Base-by-base conservation (phyloP, 2,797 vertebrate genomes). In the Chromobotia macracanthus region DNA sequence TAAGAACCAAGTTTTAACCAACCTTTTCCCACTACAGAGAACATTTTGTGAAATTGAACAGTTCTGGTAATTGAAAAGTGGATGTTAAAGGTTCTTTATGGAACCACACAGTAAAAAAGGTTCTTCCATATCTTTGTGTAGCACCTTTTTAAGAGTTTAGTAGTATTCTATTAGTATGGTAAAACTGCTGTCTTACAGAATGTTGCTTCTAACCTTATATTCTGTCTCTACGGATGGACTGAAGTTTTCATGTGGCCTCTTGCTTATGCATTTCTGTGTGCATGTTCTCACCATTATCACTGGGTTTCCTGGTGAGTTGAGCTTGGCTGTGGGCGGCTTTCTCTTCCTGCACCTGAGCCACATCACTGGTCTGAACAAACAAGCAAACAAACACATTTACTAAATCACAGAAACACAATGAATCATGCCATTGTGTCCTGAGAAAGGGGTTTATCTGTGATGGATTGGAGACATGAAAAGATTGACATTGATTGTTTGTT, bases 281-380 rank as follows among this genome's bases (percentile, higher is more conserved):
- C 13, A 41, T 46, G 38, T 58, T 81, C 95, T 94, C 84, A 97
- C 97, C 97, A 0, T 95, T 96, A 89, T 97, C 95, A 82, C 96
- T 98, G 87, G 95, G 93, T 74, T 95, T 95, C 88, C 96, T 93
- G 65, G 85, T 93, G 48, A 91, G 82, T 84, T 95, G 94, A 53
- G 92, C 91, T n/a, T 88, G 89, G 90, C 91, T 91, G 81, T 94
- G 93, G 61, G 91, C 90, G 16, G 91, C 89, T 0, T 89, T 89
- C 89, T 98, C 97, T 88, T 97, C 97, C 0, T 95, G 96, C 89
- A 97, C 97, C 85, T 97, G 94, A 78, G 94, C 94, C 77, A 99
- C 90, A 86, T 99, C 97, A 72, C 93, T 94, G 68, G 93, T 95
- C 97, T 99, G 92, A 66, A 46, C 4, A 78, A 18, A 77, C 51